These are phyloP conservation scores for Nerophis lumbriciformis DNA, from an alignment of 2,113 vertebrate genomes.

Conservation along the genomic window DNA sequence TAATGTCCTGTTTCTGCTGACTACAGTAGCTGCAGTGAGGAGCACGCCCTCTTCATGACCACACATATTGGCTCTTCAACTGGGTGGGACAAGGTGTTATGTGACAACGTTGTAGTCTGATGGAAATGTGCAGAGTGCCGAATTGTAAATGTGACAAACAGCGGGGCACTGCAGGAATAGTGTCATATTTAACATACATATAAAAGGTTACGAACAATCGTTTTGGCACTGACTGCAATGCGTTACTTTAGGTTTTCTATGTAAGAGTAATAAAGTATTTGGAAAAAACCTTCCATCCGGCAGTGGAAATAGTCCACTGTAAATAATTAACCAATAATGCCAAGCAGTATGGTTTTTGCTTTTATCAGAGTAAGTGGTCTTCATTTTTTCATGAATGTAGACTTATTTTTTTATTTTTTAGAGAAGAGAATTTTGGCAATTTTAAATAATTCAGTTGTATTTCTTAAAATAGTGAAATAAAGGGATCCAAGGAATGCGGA, in stretches of 20 bases:
- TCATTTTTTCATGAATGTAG: slow-evolving; percentile 2
- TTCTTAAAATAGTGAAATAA: neutral
- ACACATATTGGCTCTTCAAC: slow-evolving; percentile 15
- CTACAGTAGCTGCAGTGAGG: slow-evolving; percentile 52
- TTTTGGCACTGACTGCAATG: neutral
- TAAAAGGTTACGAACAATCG: no score
- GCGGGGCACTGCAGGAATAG: neutral
- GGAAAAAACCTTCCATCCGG: neutral
- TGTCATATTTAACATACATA: no score
- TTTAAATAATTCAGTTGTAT: slow-evolving; percentile 2
- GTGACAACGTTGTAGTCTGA: neutral
- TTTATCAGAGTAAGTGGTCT: neutral
- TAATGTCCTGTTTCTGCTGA: slow-evolving; percentile 57
- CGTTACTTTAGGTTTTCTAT: neutral
- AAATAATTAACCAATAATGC: slow-evolving; percentile 3
- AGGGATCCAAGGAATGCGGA: neutral
- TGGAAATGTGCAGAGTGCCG: neutral
- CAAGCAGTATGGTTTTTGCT: neutral
- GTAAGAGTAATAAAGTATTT: no score
- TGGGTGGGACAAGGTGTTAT: no score
- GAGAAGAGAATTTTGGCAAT: neutral
- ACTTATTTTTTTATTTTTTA: neutral
- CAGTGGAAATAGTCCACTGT: neutral
- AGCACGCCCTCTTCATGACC: slow-evolving; percentile 45
- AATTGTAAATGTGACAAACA: slow-evolving; percentile 3